Evolutionary conservation across 2,888 invertebrate genomes (phyloP).

Genomic region (Papilio gigon): DNA sequence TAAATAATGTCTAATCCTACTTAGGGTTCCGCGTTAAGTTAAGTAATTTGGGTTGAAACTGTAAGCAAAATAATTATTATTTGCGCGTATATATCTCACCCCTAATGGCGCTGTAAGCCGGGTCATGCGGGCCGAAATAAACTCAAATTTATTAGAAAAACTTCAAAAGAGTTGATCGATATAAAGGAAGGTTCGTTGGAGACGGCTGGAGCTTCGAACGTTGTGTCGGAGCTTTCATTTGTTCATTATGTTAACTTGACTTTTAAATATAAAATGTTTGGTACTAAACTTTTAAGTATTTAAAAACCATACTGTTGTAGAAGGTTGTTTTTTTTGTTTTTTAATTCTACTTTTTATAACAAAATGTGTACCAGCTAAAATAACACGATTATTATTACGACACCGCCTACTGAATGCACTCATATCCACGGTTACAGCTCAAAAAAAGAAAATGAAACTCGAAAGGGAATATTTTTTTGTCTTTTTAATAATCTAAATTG

Average conservation of each 20-base stretch:
- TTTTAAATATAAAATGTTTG: too few species aligned
- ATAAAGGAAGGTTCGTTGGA: slow-evolving; percentile 18
- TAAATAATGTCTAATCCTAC: slow-evolving; percentile 15
- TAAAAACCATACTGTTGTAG: too few species aligned
- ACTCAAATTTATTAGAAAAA: slow-evolving; percentile 33
- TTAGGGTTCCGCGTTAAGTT: slow-evolving; percentile 6
- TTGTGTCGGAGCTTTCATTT: neutral
- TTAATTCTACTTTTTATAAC: too few species aligned
- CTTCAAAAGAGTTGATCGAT: slow-evolving; percentile 22
- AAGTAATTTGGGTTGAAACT: slow-evolving; percentile 16
- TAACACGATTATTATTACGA: too few species aligned
- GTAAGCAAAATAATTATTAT: slow-evolving; percentile 14
- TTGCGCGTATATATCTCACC: slow-evolving; percentile 13
- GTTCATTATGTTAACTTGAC: neutral
- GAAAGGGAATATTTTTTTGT: neutral
- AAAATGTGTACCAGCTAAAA: too few species aligned
- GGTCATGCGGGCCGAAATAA: slow-evolving; percentile 23
- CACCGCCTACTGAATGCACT: too few species aligned
- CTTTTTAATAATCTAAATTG: slow-evolving; percentile 2
- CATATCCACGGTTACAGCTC: too few species aligned
- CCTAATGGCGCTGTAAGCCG: slow-evolving; percentile 5
- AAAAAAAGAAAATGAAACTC: neutral
- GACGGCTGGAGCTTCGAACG: slow-evolving; percentile 2
- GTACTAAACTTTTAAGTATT: too few species aligned
- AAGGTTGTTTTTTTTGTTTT: too few species aligned